Conservation (phyloP, 2,888 invertebrate genomes). For the Agonopterix subpropinquella region DNA sequence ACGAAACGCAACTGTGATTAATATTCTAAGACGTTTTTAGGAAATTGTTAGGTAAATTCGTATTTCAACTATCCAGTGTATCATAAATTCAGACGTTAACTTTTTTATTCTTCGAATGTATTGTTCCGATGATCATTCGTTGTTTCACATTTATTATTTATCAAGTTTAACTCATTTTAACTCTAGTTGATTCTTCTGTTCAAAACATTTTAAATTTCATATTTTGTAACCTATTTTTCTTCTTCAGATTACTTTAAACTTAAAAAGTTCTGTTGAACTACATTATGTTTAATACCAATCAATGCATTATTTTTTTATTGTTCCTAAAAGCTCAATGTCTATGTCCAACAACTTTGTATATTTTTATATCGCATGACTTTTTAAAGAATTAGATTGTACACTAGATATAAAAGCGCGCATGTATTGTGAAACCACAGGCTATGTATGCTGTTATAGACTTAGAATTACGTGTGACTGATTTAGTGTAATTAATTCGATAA, state of each 20-base stretch:
- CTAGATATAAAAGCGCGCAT: constrained; percentile 27
- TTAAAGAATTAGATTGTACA: constrained; percentile 14
- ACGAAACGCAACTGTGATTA: constrained; percentile 48
- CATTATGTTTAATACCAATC: too few relatives aligned
- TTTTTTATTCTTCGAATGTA: constrained; percentile 1
- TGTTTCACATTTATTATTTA: too few relatives aligned
- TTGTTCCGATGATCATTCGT: too few relatives aligned
- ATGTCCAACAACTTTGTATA: constrained; percentile 9
- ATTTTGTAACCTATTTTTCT: too few relatives aligned
- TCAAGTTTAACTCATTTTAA: too few relatives aligned
- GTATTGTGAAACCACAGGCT: constrained; percentile 20
- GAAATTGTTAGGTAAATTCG: constrained; percentile 30
- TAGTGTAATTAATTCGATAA: constrained; percentile 45
- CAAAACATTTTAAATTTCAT: too few relatives aligned
- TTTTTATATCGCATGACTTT: constrained; percentile 18
- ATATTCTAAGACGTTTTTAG: constrained; percentile 37
- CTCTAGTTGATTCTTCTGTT: too few relatives aligned
- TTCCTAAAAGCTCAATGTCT: constrained; percentile 17
- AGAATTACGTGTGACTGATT: constrained; percentile 59
- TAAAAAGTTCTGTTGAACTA: too few relatives aligned
- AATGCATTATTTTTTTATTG: constrained; percentile 4
- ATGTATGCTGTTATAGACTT: constrained; percentile 33
- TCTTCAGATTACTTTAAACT: too few relatives aligned
- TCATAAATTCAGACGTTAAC: constrained; percentile 14
- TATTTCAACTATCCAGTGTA: constrained; percentile 15